Percentiles rank a stretch among this genome's conserved stretches.
phyloP scores from a whole-genome alignment of 2,888 invertebrate genomes.

The Dicyrtomina minuta region DNA sequence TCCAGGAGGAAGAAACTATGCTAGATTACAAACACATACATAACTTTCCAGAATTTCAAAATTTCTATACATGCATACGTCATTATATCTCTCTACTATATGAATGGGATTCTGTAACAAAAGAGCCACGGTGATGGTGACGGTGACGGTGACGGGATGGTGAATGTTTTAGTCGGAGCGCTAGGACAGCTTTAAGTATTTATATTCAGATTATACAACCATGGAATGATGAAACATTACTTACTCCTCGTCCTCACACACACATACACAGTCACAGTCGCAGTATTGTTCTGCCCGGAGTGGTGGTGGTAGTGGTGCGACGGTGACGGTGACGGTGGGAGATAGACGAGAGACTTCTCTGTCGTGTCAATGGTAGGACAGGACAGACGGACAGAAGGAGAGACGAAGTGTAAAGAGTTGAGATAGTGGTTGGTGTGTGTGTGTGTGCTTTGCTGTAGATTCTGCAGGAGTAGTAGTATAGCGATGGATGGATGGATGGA shows the following conservation, averaged over 20 bases:
- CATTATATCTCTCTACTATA: no score
- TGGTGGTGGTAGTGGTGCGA: no score
- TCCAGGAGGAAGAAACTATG: no score
- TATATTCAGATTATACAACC: no score
- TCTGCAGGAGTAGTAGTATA: not conserved
- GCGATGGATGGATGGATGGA: no score
- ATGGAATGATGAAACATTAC: conserved; percentile 6
- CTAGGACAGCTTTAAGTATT: no score
- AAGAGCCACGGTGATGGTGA: not conserved
- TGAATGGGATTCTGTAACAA: no score
- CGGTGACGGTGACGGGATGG: not conserved
- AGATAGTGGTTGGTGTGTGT: not conserved
- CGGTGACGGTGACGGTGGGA: not conserved
- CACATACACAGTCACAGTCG: no score
- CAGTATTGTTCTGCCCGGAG: no score
- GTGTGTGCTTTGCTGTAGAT: not conserved
- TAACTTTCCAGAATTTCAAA: not conserved
- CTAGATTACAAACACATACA: no score
- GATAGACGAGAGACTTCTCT: conserved; percentile 4
- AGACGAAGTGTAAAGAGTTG: not conserved
- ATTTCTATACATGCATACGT: not conserved
- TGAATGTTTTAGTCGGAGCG: not conserved
- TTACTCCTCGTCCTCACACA: no score
- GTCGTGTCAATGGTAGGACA: no score
- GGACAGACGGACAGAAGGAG: not conserved